Base-by-base conservation (phyloP, 1,140 invertebrate species). In the Venustaconcha ellipsiformis region DNA sequence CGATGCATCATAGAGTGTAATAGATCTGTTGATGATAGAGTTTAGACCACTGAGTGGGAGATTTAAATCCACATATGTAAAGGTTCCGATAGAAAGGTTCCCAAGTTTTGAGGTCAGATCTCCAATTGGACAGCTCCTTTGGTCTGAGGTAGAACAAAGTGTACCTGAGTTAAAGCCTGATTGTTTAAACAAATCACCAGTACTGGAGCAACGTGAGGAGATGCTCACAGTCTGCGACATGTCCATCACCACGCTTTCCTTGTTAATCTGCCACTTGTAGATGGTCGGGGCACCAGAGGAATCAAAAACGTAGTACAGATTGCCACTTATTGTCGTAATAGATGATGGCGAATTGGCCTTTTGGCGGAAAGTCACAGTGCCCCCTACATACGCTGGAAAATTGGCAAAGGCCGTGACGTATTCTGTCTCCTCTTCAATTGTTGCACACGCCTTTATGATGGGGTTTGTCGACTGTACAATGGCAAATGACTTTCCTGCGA, bases 371-470 rank as follows among this genome's bases (percentile, higher is more conserved):
- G 95, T 93, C 13, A 98, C 92, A 0, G 91, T 93, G 11, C 97
- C 97, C 1, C 94, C 93, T 20, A 98, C 87, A 0, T 94, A 70
- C 8, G 93, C 91, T 37, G 93, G 92, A 81, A 99, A 97, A 75
- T 92, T 93, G 0, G 96, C 96, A 72, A 95, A 93, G 0, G 95
- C 96, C 64, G 95, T 93, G 84, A 94, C 94, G 80, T 96, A 94
- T 30, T 71, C 63, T 18, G 64, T 78, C 14, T 67, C 67, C 14
- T 72, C 71, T 73, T 82, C 81, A 11, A 84, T 73, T 12, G 81
- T 84, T 15, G 83, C 80, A 72, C 84, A 86, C 18, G 78, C 76
- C 23, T 26, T 57, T 14, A 23, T 14, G 17, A 12, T 12, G 2
- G n/a, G 8, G 23, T 58, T 70, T 57, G 11, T 57, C 17, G 23